Evolutionary conservation across 2,888 invertebrate species (phyloP).

Genomic region (Drosophila hamatofila): DNA sequence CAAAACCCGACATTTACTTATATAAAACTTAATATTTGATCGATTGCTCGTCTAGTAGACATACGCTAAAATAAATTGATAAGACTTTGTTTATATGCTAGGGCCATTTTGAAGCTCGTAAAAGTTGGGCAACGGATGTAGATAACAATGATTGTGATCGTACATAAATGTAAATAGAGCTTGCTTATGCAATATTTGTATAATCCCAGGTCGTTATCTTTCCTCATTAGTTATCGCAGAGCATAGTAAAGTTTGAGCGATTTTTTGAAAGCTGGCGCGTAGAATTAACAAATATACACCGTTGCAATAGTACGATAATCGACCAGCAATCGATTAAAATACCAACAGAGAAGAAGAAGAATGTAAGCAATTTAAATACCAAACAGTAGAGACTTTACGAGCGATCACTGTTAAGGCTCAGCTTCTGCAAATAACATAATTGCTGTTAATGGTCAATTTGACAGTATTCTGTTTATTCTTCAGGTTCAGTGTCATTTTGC

Average conservation of each 20-base stretch:
- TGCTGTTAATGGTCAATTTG: neutral
- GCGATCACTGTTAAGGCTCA: neutral
- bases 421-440: neutral
- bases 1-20: neutral
- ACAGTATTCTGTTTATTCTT: neutral
- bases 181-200: neutral
- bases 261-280: neutral
- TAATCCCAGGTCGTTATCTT: neutral
- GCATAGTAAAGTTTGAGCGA: neutral
- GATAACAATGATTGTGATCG: neutral
- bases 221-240: neutral
- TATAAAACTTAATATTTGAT: constrained; percentile 7
- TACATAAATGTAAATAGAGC: neutral
- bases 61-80: neutral
- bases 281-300: neutral
- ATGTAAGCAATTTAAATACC: neutral
- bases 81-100: neutral
- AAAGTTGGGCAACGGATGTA: neutral
- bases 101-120: neutral
- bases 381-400: neutral
- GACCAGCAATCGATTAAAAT: neutral
- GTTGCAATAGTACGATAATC: neutral
- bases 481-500: neutral
- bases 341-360: neutral
- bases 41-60: neutral